A percentile compares a stretch with the other conserved stretches of the same genome.
phyloP scores from a whole-genome alignment of 2,888 invertebrate genomes.

The Ochropleura leucogaster region DNA sequence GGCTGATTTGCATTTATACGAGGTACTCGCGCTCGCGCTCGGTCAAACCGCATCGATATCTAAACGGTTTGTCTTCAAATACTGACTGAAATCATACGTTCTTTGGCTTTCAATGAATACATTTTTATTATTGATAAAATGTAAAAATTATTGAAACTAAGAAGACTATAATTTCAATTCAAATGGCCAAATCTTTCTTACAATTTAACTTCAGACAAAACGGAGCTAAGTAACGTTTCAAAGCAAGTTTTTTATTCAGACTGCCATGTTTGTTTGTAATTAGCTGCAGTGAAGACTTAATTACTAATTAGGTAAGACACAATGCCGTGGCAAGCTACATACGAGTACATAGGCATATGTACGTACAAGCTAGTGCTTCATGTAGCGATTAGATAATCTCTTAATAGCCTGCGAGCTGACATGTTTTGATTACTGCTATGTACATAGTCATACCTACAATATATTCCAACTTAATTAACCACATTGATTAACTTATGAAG shows the following conservation, averaged over 20 bases:
- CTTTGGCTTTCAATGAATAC: constrained; percentile 30
- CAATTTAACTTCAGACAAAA: neutral
- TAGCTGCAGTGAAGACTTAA: constrained; percentile 54
- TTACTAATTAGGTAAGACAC: constrained; percentile 58
- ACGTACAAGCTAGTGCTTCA: constrained; percentile 50
- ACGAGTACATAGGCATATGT: constrained; percentile 22
- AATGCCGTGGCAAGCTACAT: constrained; percentile 41
- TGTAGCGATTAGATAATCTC: constrained; percentile 72
- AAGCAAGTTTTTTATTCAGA: constrained; percentile 32
- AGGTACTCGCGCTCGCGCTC: constrained; percentile 75
- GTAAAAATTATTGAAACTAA: neutral
- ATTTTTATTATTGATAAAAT: neutral
- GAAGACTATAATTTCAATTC: neutral
- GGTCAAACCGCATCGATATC: constrained; percentile 78
- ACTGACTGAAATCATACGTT: constrained; percentile 66
- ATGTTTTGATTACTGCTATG: constrained; percentile 64
- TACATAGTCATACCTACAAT: constrained; percentile 19
- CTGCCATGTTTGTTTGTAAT: constrained; percentile 53
- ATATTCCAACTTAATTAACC: constrained; percentile 24
- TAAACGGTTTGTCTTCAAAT: constrained; percentile 69
- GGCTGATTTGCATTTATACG: constrained; percentile 85
- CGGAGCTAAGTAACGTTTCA: neutral
- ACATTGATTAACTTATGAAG: constrained; percentile 27
- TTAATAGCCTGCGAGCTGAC: constrained; percentile 68
- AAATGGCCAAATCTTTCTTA: neutral